phyloP scores from a whole-genome alignment of 2,113 vertebrate genomes.

The Amphiprion ocellaris region DNA sequence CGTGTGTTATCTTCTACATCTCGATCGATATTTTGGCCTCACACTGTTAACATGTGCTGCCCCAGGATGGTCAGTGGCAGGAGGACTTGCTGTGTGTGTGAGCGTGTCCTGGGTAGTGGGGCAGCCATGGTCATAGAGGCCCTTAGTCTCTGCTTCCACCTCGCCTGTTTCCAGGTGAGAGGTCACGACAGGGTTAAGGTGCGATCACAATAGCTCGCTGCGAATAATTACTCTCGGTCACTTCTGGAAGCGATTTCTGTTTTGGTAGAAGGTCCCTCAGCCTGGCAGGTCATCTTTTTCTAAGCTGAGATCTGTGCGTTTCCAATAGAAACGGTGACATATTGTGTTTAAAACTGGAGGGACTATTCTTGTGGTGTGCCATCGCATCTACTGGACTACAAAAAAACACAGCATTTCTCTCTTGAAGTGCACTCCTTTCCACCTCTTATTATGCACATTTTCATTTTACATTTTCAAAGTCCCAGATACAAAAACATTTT shows the following conservation, averaged over 20 bases:
- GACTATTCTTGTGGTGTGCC: too few species aligned
- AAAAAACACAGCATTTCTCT: too few species aligned
- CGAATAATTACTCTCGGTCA: background rate
- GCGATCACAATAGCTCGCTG: conserved; percentile 33
- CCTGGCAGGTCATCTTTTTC: too few species aligned
- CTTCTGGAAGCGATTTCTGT: background rate
- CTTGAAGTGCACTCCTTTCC: too few species aligned
- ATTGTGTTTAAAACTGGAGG: too few species aligned
- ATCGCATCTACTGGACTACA: too few species aligned
- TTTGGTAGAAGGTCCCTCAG: background rate
- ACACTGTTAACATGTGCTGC: conserved; percentile 67
- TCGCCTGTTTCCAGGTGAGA: conserved; percentile 98
- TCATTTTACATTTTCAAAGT: too few species aligned
- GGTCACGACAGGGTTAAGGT: conserved; percentile 26
- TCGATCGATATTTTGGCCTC: conserved; percentile 19
- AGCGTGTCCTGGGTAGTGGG: conserved; percentile 92
- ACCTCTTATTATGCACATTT: too few species aligned
- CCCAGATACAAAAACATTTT: too few species aligned
- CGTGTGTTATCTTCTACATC: background rate
- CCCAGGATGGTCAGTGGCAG: conserved; percentile 93
- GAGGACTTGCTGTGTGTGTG: conserved; percentile 93
- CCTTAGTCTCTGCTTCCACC: conserved; percentile 97
- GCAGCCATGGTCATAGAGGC: conserved; percentile 96
- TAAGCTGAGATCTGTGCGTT: too few species aligned
- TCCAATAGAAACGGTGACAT: too few species aligned